Evolutionary conservation across 2,888 invertebrate species (phyloP), one percentile per base, ranked within the genome.

Genomic region (Agrochola litura): DNA sequence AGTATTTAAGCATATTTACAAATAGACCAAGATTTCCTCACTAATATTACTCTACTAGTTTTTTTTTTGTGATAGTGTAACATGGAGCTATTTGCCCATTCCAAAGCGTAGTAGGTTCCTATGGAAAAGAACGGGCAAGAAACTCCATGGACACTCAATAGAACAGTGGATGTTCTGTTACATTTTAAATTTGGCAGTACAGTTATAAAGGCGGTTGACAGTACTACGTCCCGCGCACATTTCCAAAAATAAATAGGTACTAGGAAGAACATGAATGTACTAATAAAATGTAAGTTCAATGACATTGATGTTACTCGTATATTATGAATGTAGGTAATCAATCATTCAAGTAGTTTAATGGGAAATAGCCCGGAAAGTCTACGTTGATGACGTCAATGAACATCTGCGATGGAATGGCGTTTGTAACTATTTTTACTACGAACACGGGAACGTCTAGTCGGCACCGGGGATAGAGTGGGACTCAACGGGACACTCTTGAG

Each of bases 391-490:
- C 52, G 22, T 22, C 22, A 2, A 8, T 52, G 86, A 76, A 73
- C 52, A 46, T 43, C 2, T 73, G 85, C 86, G 86, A 86, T 71
- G 25, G 12, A 43, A n/a, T 70, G 14, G 22, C 9, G 54, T 64
- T 72, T 30, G 69, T 70, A n/a, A 70, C 78, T 85, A 86, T 86
- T 83, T 78, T 80, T 78, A 80, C 25, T 56, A 56, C 8, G 37
- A 10, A 41, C 14, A 37, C 1, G 37, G 37, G 3, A 37, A 37
- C 37, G 37, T 37, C 37, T 5, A 37, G 37, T 37, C 37, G 37
- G 37, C 37, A 37, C 5, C 37, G 37, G 37, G 37, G 37, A 37
- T 37, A 37, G 37, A 37, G 37, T 37, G 37, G 37, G 37, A 37
- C 37, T 37, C 37, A 37, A 37, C 37, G 37, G 37, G 37, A 37